phyloP scores from a whole-genome alignment of 2,888 invertebrate genomes.

The Hypercompe scribonia region DNA sequence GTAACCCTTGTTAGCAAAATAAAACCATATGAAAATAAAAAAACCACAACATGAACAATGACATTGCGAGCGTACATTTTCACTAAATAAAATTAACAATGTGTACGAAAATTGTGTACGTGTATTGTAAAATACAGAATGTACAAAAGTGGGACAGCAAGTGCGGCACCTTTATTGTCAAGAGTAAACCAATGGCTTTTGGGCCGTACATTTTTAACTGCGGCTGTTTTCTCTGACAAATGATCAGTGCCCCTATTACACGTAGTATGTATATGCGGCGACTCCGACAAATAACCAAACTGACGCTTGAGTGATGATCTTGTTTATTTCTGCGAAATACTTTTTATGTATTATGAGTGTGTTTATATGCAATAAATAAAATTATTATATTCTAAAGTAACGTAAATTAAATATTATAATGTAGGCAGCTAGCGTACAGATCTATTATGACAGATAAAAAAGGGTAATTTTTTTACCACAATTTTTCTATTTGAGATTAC shows the following conservation, averaged over 20 bases:
- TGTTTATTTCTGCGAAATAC: background rate
- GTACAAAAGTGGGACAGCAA: slow-evolving; percentile 7
- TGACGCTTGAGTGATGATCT: slow-evolving; percentile 3
- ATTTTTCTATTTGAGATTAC: too few species aligned
- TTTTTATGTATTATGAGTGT: background rate
- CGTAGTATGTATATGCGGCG: background rate
- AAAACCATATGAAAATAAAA: background rate
- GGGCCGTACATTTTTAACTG: slow-evolving; percentile 3
- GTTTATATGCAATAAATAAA: background rate
- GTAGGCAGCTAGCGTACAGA: too few species aligned
- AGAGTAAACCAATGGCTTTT: slow-evolving; percentile 1
- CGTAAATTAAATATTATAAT: too few species aligned
- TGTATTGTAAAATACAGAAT: slow-evolving; percentile 2
- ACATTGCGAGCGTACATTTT: slow-evolving; percentile 2
- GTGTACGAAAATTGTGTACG: slow-evolving; percentile 6
- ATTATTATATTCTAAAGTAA: too few species aligned
- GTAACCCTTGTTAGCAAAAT: background rate
- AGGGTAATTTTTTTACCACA: too few species aligned
- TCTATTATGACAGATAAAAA: too few species aligned
- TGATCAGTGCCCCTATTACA: background rate
- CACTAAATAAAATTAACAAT: slow-evolving; percentile 9
- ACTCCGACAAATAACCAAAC: background rate
- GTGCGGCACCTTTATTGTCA: background rate
- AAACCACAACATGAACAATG: background rate
- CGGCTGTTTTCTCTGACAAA: slow-evolving; percentile 3